These are phyloP conservation scores for Nothocercus nigrocapillus DNA, from an alignment of 2,113 vertebrate species.

Conservation along the genomic window DNA sequence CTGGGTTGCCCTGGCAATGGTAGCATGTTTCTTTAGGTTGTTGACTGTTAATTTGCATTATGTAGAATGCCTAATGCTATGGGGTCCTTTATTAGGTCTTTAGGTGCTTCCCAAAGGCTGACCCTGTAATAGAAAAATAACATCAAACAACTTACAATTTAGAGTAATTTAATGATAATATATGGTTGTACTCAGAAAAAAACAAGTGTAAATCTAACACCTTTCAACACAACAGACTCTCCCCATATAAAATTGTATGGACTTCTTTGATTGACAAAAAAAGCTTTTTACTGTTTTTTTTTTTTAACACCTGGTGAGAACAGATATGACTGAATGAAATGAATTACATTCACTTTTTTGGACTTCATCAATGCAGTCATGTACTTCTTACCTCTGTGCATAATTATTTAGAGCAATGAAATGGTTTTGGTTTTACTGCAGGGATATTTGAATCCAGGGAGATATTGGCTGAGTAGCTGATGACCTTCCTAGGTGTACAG, in stretches of 20 bases:
- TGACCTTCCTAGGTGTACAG: not conserved
- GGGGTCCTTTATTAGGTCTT: not conserved
- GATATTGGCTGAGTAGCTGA: not conserved
- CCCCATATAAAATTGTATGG: not conserved
- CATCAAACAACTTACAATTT: not conserved
- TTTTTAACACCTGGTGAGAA: not conserved
- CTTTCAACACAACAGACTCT: not conserved
- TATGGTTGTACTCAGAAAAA: not conserved
- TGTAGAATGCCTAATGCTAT: not conserved
- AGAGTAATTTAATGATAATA: not conserved
- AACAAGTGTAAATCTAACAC: not conserved
- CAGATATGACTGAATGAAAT: not conserved
- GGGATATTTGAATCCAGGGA: not conserved
- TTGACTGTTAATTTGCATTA: not conserved
- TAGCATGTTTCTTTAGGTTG: not conserved
- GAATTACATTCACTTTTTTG: not conserved
- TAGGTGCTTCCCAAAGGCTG: not conserved
- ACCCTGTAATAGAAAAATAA: not conserved
- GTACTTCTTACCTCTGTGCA: not conserved
- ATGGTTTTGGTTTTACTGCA: not conserved
- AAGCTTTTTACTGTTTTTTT: not conserved
- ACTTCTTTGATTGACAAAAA: slow-evolving; percentile 12
- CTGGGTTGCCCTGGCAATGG: not conserved
- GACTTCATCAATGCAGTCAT: not conserved
- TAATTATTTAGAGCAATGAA: not conserved